Base-by-base conservation (phyloP, 2,113 vertebrate species). In the Herpetotheres cachinnans region DNA sequence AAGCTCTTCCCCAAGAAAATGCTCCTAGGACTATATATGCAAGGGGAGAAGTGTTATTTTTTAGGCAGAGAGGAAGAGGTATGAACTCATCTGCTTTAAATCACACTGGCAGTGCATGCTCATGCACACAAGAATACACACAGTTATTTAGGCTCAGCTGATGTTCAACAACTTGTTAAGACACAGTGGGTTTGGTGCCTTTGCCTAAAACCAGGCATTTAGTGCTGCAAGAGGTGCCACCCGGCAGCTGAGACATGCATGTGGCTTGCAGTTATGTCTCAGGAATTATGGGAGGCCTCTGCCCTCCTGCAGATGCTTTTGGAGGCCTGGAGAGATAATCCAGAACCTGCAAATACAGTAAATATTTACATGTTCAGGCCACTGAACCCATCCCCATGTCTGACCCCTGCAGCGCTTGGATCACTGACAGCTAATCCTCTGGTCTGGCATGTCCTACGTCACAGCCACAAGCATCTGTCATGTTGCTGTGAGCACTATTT, bases 201-300 rank as follows among this genome's bases (percentile, higher is more conserved):
- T 71, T 91, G 26, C 58, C 40, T 87, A 72, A 82, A 94, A 26
- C 0, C 19, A n/a, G 40, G 30, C 9, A 26, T 78, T 77, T 63
- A 22, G 58, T 66, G 22, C 50, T 3, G 0, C 42, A 61, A 44
- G n/a, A 78, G 14, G 40, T 61, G 59, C n/a, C 71, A 61, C 22
- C 2, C 7, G 56, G 78, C 26, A 47, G 29, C 58, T 47, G 79
- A 52, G 79, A 79, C 29, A 9, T 10, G 38, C 26, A 36, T 4
- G 1, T 1, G 1, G n/a, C 54, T 49, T 26, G 6, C 10, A 17
- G 25, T 62, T 36, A 16, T 5, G 20, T 27, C 54, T 49, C 21
- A 44, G 26, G 46, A 49, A 67, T 44, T 36, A 61, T 16, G 21
- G 29, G 27, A 40, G 30, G 72, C 8, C 12, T 73, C 46, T 1